Conservation (phyloP, 2,113 vertebrate species). For the Atherinomorus stipes region DNA sequence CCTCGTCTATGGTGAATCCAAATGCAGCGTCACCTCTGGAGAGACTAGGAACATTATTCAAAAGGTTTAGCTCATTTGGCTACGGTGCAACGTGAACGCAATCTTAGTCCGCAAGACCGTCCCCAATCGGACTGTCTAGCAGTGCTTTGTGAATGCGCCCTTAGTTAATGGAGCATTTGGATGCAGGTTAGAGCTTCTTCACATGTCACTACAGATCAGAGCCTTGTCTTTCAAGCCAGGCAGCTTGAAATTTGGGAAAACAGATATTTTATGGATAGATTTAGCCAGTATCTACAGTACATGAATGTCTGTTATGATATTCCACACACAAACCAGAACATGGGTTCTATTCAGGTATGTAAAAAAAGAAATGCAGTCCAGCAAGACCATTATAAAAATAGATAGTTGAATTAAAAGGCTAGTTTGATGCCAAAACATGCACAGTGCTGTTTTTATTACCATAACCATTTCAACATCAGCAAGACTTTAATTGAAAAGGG, state of each 20-base stretch:
- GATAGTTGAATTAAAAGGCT: not conserved
- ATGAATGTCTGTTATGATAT: not conserved
- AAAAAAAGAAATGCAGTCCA: not conserved
- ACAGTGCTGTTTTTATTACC: not conserved
- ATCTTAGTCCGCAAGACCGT: no score
- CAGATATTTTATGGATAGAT: constrained; percentile 5
- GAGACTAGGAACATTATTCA: no score
- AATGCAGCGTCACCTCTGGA: no score
- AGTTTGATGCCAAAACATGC: not conserved
- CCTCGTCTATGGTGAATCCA: no score
- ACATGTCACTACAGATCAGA: not conserved
- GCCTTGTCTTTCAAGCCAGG: constrained; percentile 7
- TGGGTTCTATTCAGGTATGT: not conserved
- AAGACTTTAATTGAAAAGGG: constrained; percentile 8
- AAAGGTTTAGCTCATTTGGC: no score
- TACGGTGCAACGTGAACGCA: no score
- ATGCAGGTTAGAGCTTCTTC: not conserved
- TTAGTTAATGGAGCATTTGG: not conserved
- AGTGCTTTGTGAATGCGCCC: no score
- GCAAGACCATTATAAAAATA: not conserved
- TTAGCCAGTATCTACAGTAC: constrained; percentile 25
- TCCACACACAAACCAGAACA: not conserved
- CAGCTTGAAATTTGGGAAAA: constrained; percentile 1
- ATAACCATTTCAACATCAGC: not conserved
- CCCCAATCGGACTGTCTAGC: no score